Evolutionary conservation across 2,888 invertebrate genomes (phyloP).

Genomic region (Portevinia maculata): DNA sequence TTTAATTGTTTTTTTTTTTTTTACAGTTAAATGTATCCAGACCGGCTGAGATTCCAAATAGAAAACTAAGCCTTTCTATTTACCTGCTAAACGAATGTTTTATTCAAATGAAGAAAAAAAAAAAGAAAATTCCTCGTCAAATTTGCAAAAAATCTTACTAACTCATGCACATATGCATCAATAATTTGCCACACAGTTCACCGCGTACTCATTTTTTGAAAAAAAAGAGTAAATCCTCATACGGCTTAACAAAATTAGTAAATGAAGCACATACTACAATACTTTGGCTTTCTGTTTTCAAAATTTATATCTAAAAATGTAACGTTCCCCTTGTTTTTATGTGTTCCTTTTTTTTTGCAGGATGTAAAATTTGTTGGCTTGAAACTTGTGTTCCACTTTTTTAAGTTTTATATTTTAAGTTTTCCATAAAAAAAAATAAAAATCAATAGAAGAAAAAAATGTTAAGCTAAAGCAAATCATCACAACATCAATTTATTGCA

Average conservation of each 20-base stretch:
- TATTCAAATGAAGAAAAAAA: slow-evolving; percentile 1
- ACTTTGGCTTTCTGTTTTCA: too few species aligned
- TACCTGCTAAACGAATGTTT: not conserved
- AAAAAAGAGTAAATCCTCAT: not conserved
- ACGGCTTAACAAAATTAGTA: slow-evolving; percentile 4
- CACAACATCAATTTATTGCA: slow-evolving; percentile 31
- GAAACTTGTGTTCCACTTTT: slow-evolving; percentile 70
- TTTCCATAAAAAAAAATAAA: slow-evolving; percentile 44
- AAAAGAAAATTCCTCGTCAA: slow-evolving; percentile 40
- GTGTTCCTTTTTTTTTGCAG: slow-evolving; percentile 70
- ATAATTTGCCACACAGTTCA: slow-evolving; percentile 30
- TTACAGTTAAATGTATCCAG: slow-evolving; percentile 3
- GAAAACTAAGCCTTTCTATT: not conserved
- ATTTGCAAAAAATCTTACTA: slow-evolving; percentile 7
- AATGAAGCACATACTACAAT: slow-evolving; percentile 5
- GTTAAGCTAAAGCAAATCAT: slow-evolving; percentile 53
- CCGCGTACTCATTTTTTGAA: slow-evolving; percentile 9
- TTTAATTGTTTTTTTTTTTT: not conserved
- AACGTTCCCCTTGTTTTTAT: not conserved
- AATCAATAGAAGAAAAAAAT: slow-evolving; percentile 54
- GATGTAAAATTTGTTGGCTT: slow-evolving; percentile 76
- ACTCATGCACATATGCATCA: slow-evolving; percentile 48
- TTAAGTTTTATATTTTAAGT: slow-evolving; percentile 54
- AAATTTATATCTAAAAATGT: too few species aligned
- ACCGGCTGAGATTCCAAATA: slow-evolving; percentile 3